Percentiles rank a stretch among this genome's conserved stretches.
Evolutionary conservation across 2,888 invertebrate genomes (phyloP).

Genomic region (Drosophila kanekoi): DNA sequence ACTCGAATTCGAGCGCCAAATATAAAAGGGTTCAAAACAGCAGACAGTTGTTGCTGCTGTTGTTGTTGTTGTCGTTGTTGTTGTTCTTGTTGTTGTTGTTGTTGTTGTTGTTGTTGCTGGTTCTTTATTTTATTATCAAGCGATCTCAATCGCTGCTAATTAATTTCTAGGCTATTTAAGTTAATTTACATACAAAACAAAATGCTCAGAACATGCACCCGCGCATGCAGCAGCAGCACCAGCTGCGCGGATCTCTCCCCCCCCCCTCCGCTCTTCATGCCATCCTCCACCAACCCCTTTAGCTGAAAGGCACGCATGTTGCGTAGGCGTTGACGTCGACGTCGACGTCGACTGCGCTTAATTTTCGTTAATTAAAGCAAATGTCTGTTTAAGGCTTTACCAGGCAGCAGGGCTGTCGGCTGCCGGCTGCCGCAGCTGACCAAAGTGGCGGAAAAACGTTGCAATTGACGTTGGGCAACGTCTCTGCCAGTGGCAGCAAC

Average conservation of each 20-base stretch:
- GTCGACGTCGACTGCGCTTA: slow-evolving; percentile 56
- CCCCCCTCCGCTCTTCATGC: too few relatives aligned
- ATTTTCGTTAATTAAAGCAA: slow-evolving; percentile 78
- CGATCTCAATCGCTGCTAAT: slow-evolving; percentile 81
- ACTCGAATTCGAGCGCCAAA: slow-evolving; percentile 44
- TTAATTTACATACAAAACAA: slow-evolving; percentile 76
- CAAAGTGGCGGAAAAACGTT: slow-evolving; percentile 69
- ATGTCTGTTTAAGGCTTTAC: slow-evolving; percentile 47
- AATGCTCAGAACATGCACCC: slow-evolving; percentile 66
- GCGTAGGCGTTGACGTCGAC: slow-evolving; percentile 58
- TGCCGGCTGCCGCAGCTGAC: slow-evolving; percentile 21
- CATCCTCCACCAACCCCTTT: too few relatives aligned
- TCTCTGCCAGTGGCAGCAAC: neutral
- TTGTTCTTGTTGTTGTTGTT: slow-evolving; percentile 11
- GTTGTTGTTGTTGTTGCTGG: slow-evolving; percentile 44
- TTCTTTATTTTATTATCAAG: slow-evolving; percentile 66
- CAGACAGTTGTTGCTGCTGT: slow-evolving; percentile 60
- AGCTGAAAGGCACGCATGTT: slow-evolving; percentile 30
- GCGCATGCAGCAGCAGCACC: slow-evolving; percentile 40
- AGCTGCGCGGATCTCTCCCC: slow-evolving; percentile 15
- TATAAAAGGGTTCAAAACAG: slow-evolving; percentile 50
- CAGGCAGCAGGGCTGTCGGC: slow-evolving; percentile 1
- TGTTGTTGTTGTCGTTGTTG: slow-evolving; percentile 5
- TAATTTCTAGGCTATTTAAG: slow-evolving; percentile 81
- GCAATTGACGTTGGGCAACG: slow-evolving; percentile 53